Evolutionary conservation across 2,888 invertebrate genomes (phyloP).

Genomic region (Heliconius cydno): DNA sequence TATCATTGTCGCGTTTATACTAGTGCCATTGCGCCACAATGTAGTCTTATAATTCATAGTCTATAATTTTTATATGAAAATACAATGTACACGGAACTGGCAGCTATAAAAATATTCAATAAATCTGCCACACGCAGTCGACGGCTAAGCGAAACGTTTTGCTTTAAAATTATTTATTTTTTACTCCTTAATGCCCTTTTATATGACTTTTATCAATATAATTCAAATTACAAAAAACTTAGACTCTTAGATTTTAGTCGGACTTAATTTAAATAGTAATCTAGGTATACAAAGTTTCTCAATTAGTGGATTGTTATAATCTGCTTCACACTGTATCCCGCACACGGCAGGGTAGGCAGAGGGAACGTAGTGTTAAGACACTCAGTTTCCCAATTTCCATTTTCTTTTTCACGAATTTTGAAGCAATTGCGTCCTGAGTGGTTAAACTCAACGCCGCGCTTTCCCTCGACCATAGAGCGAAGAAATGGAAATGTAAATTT

Average conservation of each 20-base stretch:
- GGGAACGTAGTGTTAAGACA: background rate
- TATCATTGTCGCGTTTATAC: background rate
- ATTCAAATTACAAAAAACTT: background rate
- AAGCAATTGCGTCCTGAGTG: background rate
- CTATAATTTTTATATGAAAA: background rate
- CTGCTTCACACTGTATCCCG: no score
- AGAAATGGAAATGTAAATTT: background rate
- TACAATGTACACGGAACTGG: constrained; percentile 1
- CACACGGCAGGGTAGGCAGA: no score
- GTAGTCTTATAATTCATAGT: background rate
- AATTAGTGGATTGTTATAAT: background rate
- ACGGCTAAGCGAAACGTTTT: constrained; percentile 10
- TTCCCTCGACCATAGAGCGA: background rate
- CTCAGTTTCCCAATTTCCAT: background rate
- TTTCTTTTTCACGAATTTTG: background rate
- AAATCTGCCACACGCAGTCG: constrained; percentile 29
- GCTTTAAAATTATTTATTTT: constrained; percentile 17
- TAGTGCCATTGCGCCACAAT: background rate
- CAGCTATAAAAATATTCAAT: constrained; percentile 22
- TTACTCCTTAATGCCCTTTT: background rate
- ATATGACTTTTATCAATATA: background rate
- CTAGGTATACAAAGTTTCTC: background rate
- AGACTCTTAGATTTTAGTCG: background rate
- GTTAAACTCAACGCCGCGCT: background rate
- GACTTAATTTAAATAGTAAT: background rate